Evolutionary conservation across 2,113 vertebrate species (phyloP).

Genomic region (Grammomys surdaster): DNA sequence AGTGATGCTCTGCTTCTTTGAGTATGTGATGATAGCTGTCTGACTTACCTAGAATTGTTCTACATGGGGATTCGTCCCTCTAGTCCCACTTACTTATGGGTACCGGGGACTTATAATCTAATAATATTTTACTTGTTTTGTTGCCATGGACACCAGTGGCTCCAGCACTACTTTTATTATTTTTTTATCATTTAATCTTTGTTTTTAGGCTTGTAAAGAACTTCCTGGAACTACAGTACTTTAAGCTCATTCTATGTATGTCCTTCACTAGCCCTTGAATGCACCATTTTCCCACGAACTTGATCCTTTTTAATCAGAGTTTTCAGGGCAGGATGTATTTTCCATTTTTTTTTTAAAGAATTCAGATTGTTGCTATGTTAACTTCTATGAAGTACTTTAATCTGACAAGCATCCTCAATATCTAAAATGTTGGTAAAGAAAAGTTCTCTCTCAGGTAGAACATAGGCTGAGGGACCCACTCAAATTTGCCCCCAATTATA

Average conservation of each 20-base stretch:
- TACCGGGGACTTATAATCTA: background rate
- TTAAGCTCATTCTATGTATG: background rate
- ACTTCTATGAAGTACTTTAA: constrained; percentile 53
- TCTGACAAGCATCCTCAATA: background rate
- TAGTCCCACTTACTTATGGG: background rate
- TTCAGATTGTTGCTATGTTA: background rate
- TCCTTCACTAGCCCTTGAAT: background rate
- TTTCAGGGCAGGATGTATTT: background rate
- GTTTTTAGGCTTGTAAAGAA: background rate
- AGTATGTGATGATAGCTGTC: background rate
- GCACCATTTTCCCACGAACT: background rate
- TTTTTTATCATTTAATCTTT: background rate
- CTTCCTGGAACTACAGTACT: background rate
- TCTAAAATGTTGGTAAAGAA: constrained; percentile 44
- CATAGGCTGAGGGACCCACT: constrained; percentile 24
- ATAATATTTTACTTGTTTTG: background rate
- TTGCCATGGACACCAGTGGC: background rate
- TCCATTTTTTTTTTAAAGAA: background rate
- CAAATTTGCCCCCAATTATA: background rate
- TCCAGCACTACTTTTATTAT: background rate
- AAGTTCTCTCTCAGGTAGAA: constrained; percentile 11
- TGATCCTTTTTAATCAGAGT: background rate
- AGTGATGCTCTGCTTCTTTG: background rate
- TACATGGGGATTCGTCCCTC: background rate
- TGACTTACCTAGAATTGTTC: background rate